phyloP scores from a whole-genome alignment of 2,888 invertebrate species.

The Stratiomys singularior region DNA sequence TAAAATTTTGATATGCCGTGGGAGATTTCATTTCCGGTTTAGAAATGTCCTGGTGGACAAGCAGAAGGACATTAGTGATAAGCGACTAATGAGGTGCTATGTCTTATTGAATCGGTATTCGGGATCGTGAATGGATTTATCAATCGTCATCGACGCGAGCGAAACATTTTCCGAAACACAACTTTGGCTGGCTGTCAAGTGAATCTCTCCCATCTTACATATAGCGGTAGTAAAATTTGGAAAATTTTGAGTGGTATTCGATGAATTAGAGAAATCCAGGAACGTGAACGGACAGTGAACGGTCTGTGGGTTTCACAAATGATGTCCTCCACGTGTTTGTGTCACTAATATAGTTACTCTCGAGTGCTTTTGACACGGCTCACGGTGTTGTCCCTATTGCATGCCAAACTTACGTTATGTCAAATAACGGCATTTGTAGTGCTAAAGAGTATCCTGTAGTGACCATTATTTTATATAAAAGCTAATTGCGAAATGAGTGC shows the following conservation, averaged over 20 bases:
- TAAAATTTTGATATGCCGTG: slow-evolving; percentile 14
- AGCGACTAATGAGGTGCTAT: background rate
- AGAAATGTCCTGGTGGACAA: slow-evolving; percentile 20
- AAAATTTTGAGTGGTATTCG: background rate
- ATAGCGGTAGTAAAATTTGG: background rate
- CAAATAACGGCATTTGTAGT: too few relatives aligned
- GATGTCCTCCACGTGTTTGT: slow-evolving; percentile 14
- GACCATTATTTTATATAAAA: background rate
- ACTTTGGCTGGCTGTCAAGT: background rate
- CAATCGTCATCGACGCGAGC: background rate
- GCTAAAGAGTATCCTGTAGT: background rate
- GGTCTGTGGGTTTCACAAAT: background rate
- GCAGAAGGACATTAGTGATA: background rate
- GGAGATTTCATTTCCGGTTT: slow-evolving; percentile 26
- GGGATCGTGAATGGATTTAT: background rate
- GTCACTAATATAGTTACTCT: background rate
- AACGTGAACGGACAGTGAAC: background rate
- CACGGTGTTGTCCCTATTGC: background rate
- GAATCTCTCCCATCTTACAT: background rate
- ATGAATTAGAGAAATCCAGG: background rate
- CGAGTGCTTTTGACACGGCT: background rate
- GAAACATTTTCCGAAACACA: background rate
- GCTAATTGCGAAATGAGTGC: slow-evolving; percentile 19
- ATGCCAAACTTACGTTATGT: background rate
- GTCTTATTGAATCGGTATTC: background rate